Evolutionary conservation across 2,888 invertebrate genomes (phyloP).

Genomic region (Erannis defoliaria): DNA sequence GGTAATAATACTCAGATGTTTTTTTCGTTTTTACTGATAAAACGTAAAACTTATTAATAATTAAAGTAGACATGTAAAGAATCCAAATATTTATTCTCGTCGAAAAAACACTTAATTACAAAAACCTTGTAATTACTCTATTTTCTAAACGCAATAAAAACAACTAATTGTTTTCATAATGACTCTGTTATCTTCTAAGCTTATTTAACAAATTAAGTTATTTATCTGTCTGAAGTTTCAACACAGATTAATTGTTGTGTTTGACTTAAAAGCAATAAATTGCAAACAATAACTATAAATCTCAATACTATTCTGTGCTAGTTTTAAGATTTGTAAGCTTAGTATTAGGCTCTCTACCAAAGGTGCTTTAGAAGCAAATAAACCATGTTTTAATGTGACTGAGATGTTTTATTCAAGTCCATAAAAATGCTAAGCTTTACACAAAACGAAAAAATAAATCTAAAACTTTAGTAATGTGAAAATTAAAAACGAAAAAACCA

Average conservation of each 20-base stretch:
- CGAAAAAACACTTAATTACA: too few relatives aligned
- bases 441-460: neutral
- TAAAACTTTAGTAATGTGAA: neutral
- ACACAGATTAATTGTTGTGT: neutral
- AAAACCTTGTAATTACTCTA: too few relatives aligned
- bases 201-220: neutral
- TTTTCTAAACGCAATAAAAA: too few relatives aligned
- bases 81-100: too few relatives aligned
- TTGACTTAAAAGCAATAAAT: neutral
- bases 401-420: neutral
- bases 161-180: neutral
- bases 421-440: neutral
- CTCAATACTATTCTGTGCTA: slow-evolving; percentile 1
- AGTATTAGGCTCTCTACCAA: slow-evolving; percentile 51
- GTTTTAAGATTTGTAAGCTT: slow-evolving; percentile 21
- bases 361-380: slow-evolving; percentile 38
- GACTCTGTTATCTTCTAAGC: neutral
- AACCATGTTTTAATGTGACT: slow-evolving; percentile 13
- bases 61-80: too few relatives aligned
- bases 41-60: too few relatives aligned
- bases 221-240: neutral
- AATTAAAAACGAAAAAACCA: slow-evolving; percentile 1
- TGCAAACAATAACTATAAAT: neutral
- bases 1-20: too few relatives aligned
- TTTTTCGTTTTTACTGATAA: too few relatives aligned